Base-by-base conservation (phyloP, 2,797 vertebrate species). In the Paramormyrops hopkinsi region DNA sequence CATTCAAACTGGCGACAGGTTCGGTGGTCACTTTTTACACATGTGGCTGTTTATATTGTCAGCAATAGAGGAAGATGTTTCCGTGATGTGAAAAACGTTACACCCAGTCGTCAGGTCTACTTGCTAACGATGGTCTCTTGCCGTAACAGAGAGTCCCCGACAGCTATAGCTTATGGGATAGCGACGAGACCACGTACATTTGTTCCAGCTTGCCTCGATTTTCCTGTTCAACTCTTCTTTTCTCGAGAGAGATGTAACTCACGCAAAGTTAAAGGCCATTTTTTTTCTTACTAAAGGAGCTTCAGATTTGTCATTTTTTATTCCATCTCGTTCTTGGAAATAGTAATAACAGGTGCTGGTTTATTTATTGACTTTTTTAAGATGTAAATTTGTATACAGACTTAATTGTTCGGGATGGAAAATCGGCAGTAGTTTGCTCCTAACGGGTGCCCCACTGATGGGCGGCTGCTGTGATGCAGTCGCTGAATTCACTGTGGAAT, bases 401-500 rank as follows among this genome's bases (percentile, higher is more conserved):
- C 91, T 87, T 92, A 90, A 90, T 88, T 73, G 83, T 50, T 89
- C 19, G 86, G 89, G 90, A 91, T 90, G 91, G 91, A 89, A 82
- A 89, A 89, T 69, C 33, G 5, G 14, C 37, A 25, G 29, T 8
- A 48, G 19, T 87, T 89, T 33, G 29, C 62, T 86, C 84, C 86
- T 86, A 22, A 69, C 65, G 65, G 82, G 59, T 69, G 8, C 91
- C 65, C 53, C 8, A 76, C 90, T 88, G 89, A 92, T 91, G 89
- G 90, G 91, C 90, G 25, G 94, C 94, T 94, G 94, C 93, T 95
- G 94, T 92, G 92, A 94, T 92, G 94, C 94, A 94, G 93, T 93
- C 93, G 87, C 91, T 94, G 90, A 93, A 93, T 93, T 95, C 94
- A 95, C 95, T 96, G 95, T 96, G 94, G 94, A 91, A 92, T 92